Evolutionary conservation across 2,113 vertebrate genomes (phyloP).

Genomic region (Microtus pennsylvanicus): DNA sequence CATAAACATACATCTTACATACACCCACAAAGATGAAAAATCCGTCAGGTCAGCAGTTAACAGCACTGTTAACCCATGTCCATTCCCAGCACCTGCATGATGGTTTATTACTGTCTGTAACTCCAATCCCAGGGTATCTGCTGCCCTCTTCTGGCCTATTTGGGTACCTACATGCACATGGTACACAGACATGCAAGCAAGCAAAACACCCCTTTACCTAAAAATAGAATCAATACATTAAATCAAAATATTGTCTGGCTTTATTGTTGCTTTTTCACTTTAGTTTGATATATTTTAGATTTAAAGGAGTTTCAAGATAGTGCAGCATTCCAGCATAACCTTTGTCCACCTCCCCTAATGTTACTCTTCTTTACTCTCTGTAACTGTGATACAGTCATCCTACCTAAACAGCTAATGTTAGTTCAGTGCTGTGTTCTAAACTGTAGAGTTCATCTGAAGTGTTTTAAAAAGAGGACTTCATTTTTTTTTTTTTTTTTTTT

Average conservation of each 20-base stretch:
- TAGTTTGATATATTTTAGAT: not conserved
- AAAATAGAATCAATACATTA: not conserved
- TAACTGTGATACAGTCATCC: not conserved
- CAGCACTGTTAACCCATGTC: not conserved
- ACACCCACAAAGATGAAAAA: not conserved
- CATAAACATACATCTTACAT: not conserved
- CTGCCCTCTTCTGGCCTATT: not conserved
- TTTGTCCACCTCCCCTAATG: not conserved
- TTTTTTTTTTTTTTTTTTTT: too few species aligned
- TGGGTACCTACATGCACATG: not conserved
- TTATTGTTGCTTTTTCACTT: not conserved
- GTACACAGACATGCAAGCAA: not conserved
- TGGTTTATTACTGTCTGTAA: not conserved
- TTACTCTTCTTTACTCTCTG: not conserved
- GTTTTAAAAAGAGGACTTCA: not conserved
- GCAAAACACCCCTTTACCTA: not conserved
- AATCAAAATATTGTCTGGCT: not conserved
- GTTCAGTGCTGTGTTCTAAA: not conserved
- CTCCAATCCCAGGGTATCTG: not conserved
- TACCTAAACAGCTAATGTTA: not conserved
- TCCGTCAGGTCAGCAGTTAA: not conserved
- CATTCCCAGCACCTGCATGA: not conserved
- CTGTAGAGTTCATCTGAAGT: not conserved
- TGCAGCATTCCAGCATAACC: not conserved
- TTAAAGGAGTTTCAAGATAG: constrained; percentile 3